Percentiles rank a stretch among this genome's conserved stretches.
These are phyloP conservation scores for Schizothorax lantsangensis DNA, from an alignment of 2,797 vertebrate species.

Conservation along the genomic window DNA sequence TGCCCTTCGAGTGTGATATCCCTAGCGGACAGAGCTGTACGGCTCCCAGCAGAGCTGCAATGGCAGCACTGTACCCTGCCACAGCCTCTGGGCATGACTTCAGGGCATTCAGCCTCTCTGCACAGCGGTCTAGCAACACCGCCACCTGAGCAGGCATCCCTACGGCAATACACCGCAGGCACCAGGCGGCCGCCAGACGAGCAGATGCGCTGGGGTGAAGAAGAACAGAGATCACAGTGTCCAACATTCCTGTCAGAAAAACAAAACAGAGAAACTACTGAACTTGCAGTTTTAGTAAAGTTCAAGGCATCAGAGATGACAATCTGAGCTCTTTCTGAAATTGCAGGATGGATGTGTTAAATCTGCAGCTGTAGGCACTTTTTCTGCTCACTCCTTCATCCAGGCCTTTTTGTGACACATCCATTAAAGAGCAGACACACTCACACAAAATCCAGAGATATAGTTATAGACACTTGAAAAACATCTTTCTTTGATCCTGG, in stretches of 20 bases:
- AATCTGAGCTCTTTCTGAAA: not conserved
- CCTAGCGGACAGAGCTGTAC: constrained; percentile 89
- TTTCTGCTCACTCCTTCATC: constrained; percentile 15
- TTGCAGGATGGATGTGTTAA: not conserved
- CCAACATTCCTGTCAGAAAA: constrained; percentile 82
- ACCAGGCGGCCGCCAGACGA: constrained; percentile 90
- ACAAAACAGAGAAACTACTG: constrained; percentile 23
- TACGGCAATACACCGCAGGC: constrained; percentile 84
- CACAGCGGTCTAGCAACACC: constrained; percentile 85
- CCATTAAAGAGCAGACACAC: constrained; percentile 8
- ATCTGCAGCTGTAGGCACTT: constrained; percentile 4
- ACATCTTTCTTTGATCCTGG: not conserved
- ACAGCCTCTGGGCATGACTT: constrained; percentile 89
- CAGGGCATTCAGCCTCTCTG: constrained; percentile 80
- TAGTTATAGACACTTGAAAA: not conserved
- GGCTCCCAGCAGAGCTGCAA: constrained; percentile 87
- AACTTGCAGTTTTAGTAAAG: not conserved
- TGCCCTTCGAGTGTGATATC: constrained; percentile 89
- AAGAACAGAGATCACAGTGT: constrained; percentile 83
- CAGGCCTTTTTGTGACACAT: not conserved
- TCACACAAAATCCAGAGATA: constrained; percentile 2
- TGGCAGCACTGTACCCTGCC: constrained; percentile 87
- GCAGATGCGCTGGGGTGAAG: constrained; percentile 83
- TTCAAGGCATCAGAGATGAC: not conserved
- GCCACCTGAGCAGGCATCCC: constrained; percentile 84